These are phyloP conservation scores for Luscinia luscinia DNA, from an alignment of 2,797 vertebrate genomes.

Conservation along the genomic window DNA sequence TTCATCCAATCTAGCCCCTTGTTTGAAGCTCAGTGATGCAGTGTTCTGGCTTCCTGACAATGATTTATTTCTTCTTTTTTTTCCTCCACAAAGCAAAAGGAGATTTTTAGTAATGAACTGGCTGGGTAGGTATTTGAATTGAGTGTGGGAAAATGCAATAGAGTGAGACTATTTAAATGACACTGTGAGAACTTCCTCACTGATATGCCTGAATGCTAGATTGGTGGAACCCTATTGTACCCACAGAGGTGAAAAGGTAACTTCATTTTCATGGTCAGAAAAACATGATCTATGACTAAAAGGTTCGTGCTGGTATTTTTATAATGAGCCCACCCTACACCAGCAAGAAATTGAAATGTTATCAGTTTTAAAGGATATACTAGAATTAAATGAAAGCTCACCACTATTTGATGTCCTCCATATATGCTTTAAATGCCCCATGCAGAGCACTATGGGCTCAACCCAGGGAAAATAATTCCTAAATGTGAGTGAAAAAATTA, in stretches of 20 bases:
- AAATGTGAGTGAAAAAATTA: background rate
- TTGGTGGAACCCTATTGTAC: slow-evolving; percentile 28
- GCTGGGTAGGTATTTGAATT: background rate
- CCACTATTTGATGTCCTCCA: background rate
- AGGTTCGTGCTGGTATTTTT: background rate
- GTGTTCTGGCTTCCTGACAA: background rate
- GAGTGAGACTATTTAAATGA: slow-evolving; percentile 55
- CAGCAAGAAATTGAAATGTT: background rate
- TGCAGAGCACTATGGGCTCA: background rate
- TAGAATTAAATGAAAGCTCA: background rate
- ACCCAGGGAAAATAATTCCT: background rate
- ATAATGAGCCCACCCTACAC: background rate
- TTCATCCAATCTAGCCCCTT: background rate
- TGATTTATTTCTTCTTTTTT: background rate
- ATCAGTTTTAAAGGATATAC: background rate
- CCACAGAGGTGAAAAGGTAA: background rate
- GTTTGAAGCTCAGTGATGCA: background rate
- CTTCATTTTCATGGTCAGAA: slow-evolving; percentile 20
- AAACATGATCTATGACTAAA: slow-evolving; percentile 6
- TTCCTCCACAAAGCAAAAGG: background rate
- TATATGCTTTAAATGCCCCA: background rate
- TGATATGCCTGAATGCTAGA: background rate
- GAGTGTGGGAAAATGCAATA: slow-evolving; percentile 59
- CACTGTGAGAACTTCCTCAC: slow-evolving; percentile 59
- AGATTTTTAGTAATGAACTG: background rate